phyloP scores from a whole-genome alignment of 1,140 invertebrate genomes.

The Heterodera schachtii region DNA sequence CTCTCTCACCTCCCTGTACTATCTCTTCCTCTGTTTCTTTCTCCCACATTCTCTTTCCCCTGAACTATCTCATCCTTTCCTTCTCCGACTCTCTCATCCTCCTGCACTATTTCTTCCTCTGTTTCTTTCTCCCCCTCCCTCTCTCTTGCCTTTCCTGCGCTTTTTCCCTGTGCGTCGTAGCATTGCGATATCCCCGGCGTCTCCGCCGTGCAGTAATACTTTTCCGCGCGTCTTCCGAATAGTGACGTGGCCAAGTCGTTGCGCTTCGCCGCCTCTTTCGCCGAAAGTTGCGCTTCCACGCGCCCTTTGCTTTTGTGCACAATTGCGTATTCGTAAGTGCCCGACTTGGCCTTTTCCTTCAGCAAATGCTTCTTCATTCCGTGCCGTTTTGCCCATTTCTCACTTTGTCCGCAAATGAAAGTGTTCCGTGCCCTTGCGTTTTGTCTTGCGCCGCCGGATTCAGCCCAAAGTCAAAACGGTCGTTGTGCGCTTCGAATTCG shows the following conservation, averaged over 20 bases:
- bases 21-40: background rate
- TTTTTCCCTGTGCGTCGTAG: conserved; percentile 62
- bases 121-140: background rate
- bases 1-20: too few species aligned
- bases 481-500: conserved; percentile 60
- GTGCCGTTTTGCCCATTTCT: background rate
- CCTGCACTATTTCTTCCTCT: background rate
- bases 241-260: conserved; percentile 55
- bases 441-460: conserved; percentile 58
- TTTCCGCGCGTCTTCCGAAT: conserved; percentile 62
- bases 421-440: conserved; percentile 53
- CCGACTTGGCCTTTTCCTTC: conserved; percentile 56
- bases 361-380: background rate
- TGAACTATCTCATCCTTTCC: background rate
- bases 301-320: conserved; percentile 54
- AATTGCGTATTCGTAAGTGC: conserved; percentile 63
- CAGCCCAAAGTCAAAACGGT: conserved; percentile 61
- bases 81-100: background rate
- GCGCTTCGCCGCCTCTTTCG: conserved; percentile 48
- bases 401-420: conserved; percentile 56
- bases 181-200: conserved; percentile 64
- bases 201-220: conserved; percentile 64
- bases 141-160: conserved; percentile 45
- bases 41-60: background rate
- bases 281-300: conserved; percentile 60